phyloP scores from a whole-genome alignment of 2,888 invertebrate species.

The Apamea anceps region DNA sequence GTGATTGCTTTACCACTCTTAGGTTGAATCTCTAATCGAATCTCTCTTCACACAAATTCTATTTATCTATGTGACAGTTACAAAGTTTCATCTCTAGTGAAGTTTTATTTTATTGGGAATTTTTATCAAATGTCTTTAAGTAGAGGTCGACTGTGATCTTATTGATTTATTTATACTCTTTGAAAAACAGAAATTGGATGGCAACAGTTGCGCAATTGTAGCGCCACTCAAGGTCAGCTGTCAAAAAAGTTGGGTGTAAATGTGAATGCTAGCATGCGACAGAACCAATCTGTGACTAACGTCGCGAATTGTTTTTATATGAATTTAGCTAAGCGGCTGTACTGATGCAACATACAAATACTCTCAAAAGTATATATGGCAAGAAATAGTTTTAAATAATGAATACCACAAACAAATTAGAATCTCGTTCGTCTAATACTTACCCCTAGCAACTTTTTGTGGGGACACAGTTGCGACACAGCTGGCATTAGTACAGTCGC shows the following conservation, averaged over 20 bases:
- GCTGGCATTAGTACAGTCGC: not conserved
- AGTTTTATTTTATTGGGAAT: not conserved
- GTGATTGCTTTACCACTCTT: not conserved
- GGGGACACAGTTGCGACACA: not conserved
- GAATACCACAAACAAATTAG: not conserved
- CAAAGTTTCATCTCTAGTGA: not conserved
- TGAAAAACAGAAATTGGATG: not conserved
- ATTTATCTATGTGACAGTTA: not conserved
- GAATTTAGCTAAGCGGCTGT: conserved; percentile 12
- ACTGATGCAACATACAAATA: not conserved
- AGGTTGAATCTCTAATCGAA: not conserved
- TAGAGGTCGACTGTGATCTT: not conserved
- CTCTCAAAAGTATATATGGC: not conserved
- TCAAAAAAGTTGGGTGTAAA: conserved; percentile 27
- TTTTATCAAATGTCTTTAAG: not conserved
- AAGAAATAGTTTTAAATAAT: not conserved
- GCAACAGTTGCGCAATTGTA: conserved; percentile 26
- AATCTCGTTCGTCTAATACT: not conserved
- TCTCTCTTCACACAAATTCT: not conserved
- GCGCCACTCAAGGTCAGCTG: not conserved
- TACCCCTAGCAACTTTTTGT: not conserved
- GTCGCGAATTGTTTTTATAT: conserved; percentile 20
- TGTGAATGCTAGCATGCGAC: conserved; percentile 28
- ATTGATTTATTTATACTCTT: not conserved
- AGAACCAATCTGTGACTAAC: conserved; percentile 37